Evolutionary conservation across 92 coral and sea anemone species (phyloP), one percentile per base, ranked within the genome.

Genomic region (Siderastrea siderea): DNA sequence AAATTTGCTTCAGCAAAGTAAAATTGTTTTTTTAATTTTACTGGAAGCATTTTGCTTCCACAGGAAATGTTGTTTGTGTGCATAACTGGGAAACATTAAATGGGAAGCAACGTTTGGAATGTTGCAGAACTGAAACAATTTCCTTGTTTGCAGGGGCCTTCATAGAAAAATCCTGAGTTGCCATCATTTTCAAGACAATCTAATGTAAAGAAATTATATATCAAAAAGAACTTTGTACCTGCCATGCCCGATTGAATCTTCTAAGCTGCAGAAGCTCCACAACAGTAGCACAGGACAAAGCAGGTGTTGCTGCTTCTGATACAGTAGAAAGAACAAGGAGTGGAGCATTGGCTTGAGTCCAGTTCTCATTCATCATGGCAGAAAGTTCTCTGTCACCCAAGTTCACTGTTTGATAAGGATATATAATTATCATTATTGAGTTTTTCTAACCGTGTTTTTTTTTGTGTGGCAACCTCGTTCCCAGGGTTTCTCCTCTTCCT

Each of bases 341-440:
- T 50, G 99, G 99, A 14, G 91, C 96, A 72, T 84, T 92, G 63
- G 95, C 72, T 71, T 81, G 88, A 53, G 98, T 90, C 98, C 98
- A 95, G 86, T 87, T 95, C 58, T 94, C 93, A 82, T 97, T 96
- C 98, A 97, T 92, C 95, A 97, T 86, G 72, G 99, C 95, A 58
- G 88, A 79, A 15, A 97, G 89, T 68, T 95, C 96, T 71, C 86
- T 91, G 85, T 95, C 92, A 10, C 95, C 94, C 54, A 89, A 70
- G 71, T 94, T 90, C 69, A 97, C 98, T 95, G 84, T 84, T 38
- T 68, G 14, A 43, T 13, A 59, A 64, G 8, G 62, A 65, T 10
- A 1, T 47, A 19, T 68, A 49, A 65, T 49, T 6, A 6, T 6
- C 6, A 47, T 26, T 26, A 26, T 26, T 26, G 38, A 26, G 38